Evolutionary conservation across 2,113 vertebrate genomes (phyloP), one percentile per base, ranked within the genome.

Genomic region (Psilopogon haemacephalus): DNA sequence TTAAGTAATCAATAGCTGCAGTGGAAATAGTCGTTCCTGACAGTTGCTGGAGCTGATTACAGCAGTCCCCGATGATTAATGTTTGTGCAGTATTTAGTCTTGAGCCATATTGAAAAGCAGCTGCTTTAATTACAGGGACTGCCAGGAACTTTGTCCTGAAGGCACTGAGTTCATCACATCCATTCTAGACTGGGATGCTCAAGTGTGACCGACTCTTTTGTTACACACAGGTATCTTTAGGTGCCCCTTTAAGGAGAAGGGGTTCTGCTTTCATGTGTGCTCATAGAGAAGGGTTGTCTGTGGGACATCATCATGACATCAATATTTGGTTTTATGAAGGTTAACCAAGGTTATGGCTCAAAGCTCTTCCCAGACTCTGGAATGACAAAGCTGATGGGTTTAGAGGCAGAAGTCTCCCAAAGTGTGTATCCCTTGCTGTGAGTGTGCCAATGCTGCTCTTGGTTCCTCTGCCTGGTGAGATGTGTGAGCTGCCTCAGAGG

Each of bases 81-180:
- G 91, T 93, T 96, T 89, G 74, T 89, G 89, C 60, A 92, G 74
- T 90, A 79, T 89, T 96, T 93, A 93, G 84, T 89, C 71, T 93
- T 92, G 92, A 94, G 82, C 70, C 87, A 63, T 94, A 87, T 30
- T 93, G 96, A 95, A 95, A 94, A 93, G 71, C 94, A 93, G 84
- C 89, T 93, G 90, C n/a, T 92, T 96, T 94, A 95, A 96, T 96
- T 95, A 92, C 90, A 93, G 0, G 0, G 44, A 20, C 84, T 93
- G 89, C 71, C 90, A 92, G 91, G 89, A 95, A 91, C 95, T 92
- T 94, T 93, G 81, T 92, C 94, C 93, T 92, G 78, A 70, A 95
- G 96, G 94, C 89, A 87, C 9, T 50, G 81, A 82, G 74, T 94
- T 94, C 85, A 87, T 93, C 91, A 89, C 86, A 83, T 94, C 89